A percentile compares a stretch with the other conserved stretches of the same genome.
Evolutionary conservation across 2,797 vertebrate genomes (phyloP).

Genomic region (Lutra lutra): DNA sequence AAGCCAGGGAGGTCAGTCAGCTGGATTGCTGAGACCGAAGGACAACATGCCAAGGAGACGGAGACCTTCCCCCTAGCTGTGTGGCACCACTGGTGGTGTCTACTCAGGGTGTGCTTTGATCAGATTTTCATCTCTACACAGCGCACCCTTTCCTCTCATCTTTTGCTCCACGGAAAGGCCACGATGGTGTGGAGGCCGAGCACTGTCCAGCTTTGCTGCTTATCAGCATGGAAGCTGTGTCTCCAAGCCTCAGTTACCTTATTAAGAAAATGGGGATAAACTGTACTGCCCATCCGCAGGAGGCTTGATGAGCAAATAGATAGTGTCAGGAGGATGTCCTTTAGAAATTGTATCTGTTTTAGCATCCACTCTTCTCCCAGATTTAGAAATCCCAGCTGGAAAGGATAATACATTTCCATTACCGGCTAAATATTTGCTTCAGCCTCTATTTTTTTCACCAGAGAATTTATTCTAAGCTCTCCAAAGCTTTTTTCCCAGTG

Average conservation of each 20-base stretch:
- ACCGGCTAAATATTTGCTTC: conserved; percentile 9
- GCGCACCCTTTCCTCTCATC: not conserved
- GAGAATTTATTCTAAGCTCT: not conserved
- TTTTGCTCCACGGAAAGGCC: not conserved
- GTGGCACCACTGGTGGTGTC: not conserved
- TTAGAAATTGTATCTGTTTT: conserved; percentile 34
- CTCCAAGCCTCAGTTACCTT: not conserved
- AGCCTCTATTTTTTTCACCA: not conserved
- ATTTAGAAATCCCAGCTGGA: conserved; percentile 14
- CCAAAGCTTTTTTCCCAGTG: not conserved
- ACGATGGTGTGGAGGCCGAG: accelerated
- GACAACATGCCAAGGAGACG: not conserved
- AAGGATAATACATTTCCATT: not conserved
- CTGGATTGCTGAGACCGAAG: not conserved
- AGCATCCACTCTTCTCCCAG: not conserved
- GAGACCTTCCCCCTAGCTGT: not conserved
- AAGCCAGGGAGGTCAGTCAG: not conserved
- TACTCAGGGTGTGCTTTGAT: not conserved
- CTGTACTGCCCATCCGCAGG: not conserved
- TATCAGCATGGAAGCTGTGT: not conserved
- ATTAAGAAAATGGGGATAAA: not conserved
- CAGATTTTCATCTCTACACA: not conserved
- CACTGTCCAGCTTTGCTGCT: not conserved
- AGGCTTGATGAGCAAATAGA: not conserved
- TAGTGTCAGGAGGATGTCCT: not conserved